Base-by-base conservation (phyloP, 2,888 invertebrate species). In the Heliconius erato region DNA sequence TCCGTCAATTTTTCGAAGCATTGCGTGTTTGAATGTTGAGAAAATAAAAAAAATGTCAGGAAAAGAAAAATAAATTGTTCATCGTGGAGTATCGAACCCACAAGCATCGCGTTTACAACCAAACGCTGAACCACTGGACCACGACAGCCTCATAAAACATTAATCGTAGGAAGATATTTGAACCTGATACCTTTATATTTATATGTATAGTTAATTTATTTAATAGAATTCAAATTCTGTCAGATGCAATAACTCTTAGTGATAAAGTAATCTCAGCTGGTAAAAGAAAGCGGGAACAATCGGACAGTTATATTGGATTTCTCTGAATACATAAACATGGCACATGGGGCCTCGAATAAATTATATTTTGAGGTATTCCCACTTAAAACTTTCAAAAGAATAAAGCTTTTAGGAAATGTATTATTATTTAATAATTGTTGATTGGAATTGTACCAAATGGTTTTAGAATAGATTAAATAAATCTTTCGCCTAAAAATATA, bases 201-300 rank as follows among this genome's bases (percentile, higher is more conserved):
- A 16, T n/a, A 9, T 59, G 7, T n/a, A 59, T 59, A 59, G 9
- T 59, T 59, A 59, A 54, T 54, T 54, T n/a, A 7, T 63, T 63
- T 63, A 63, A 67, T 28, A 40, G 5, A 26, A 65, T 77, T 77
- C 2, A 63, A 65, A 40, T 63, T 63, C 19, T 63, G 65, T 77
- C 32, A 74, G 49, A 65, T 14, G 44, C 12, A 32, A 71, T 44
- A 59, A n/a, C 28, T 63, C 40, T 28, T 23, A 69, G 68, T 49
- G 44, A 81, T 84, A 81, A 84, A 81, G 80, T 84, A 82, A 81
- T 76, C 79, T 74, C 82, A 82, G 82, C 84, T 82, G 82, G 74
- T 82, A 80, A 84, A 82, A 69, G 79, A 82, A 74, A 49, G 80
- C 28, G 40, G 40, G 26, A 81, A 76, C 54, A 76, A 76, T 84